Percentiles rank a stretch among this genome's conserved stretches.
These are phyloP conservation scores for Malurus splendens DNA, from an alignment of 2,797 vertebrate genomes.

Conservation along the genomic window DNA sequence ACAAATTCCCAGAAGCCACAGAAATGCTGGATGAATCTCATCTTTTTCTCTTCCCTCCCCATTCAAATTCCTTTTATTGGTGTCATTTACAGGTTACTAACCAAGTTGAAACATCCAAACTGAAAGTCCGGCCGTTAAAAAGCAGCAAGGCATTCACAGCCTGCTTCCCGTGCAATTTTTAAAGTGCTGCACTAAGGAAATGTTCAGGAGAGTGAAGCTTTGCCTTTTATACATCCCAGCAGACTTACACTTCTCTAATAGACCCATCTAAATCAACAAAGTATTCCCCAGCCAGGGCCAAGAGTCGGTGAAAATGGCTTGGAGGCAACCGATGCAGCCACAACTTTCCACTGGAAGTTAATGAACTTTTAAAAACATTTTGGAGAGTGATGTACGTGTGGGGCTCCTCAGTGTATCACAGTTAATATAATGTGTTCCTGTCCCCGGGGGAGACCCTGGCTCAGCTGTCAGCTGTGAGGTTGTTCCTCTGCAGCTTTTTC, in stretches of 20 bases:
- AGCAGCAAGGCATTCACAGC: conserved; percentile 33
- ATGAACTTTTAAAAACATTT: conserved; percentile 62
- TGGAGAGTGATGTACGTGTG: background rate
- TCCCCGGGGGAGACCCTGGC: background rate
- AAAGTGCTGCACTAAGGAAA: conserved; percentile 56
- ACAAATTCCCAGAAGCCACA: background rate
- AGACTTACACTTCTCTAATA: conserved; percentile 50
- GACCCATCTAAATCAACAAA: conserved; percentile 58
- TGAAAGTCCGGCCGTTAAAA: conserved; percentile 55
- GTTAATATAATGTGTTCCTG: background rate
- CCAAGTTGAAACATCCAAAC: conserved; percentile 57
- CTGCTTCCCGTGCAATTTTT: conserved; percentile 29
- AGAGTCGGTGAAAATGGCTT: conserved; percentile 24
- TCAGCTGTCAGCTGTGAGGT: conserved; percentile 35
- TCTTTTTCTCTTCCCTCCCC: background rate
- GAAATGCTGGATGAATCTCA: background rate
- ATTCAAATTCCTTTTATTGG: conserved; percentile 24
- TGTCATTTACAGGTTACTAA: conserved; percentile 65
- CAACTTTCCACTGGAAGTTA: conserved; percentile 55
- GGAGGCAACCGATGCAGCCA: conserved; percentile 27
- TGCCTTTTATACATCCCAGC: conserved; percentile 53
- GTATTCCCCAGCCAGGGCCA: conserved; percentile 42
- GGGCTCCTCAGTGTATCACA: background rate
- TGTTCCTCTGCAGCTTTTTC: conserved; percentile 24
- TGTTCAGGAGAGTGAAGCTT: conserved; percentile 36